A percentile compares a stretch with the other conserved stretches of the same genome.
phyloP scores from a whole-genome alignment of 2,888 invertebrate genomes.

The Drosophila antonietae region DNA sequence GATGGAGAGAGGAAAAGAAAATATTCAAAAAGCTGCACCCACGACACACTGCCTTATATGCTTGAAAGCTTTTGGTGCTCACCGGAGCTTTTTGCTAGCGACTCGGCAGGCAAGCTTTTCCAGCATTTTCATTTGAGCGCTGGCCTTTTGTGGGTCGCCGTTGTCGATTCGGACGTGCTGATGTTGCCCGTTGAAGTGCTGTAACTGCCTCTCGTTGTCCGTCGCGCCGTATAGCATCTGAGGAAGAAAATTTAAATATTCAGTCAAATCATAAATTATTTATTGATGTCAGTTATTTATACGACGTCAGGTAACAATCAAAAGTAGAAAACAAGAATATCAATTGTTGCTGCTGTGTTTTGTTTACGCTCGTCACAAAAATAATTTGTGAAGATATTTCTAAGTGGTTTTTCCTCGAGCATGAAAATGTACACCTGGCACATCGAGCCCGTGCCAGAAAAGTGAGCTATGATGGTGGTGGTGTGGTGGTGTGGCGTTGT shows the following conservation, averaged over 20 bases:
- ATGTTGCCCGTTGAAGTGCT: constrained; percentile 11
- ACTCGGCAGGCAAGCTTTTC: constrained; percentile 51
- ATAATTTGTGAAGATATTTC: constrained; percentile 53
- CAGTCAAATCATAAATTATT: constrained; percentile 38
- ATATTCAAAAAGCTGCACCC: constrained; percentile 48
- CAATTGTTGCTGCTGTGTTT: constrained; percentile 23
- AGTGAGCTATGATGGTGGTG: constrained; percentile 28
- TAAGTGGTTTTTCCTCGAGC: constrained; percentile 42
- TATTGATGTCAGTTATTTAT: constrained; percentile 30
- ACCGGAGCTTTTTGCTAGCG: constrained; percentile 56
- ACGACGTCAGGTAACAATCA: constrained; percentile 13
- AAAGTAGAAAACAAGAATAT: constrained; percentile 5
- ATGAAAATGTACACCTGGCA: constrained; percentile 69
- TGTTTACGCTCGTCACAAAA: constrained; percentile 51
- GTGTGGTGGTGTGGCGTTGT: not conserved
- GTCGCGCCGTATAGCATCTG: constrained; percentile 41
- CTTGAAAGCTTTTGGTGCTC: constrained; percentile 29
- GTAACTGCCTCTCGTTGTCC: constrained; percentile 15
- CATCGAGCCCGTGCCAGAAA: constrained; percentile 23
- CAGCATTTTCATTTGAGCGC: constrained; percentile 67
- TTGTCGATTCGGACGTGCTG: constrained; percentile 35
- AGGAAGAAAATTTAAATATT: constrained; percentile 43
- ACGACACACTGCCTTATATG: constrained; percentile 39
- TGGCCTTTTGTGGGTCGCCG: constrained; percentile 59
- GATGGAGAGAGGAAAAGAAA: not conserved